phyloP scores from a whole-genome alignment of 64 coral and sea anemone genomes.

The Montipora efflorescens region DNA sequence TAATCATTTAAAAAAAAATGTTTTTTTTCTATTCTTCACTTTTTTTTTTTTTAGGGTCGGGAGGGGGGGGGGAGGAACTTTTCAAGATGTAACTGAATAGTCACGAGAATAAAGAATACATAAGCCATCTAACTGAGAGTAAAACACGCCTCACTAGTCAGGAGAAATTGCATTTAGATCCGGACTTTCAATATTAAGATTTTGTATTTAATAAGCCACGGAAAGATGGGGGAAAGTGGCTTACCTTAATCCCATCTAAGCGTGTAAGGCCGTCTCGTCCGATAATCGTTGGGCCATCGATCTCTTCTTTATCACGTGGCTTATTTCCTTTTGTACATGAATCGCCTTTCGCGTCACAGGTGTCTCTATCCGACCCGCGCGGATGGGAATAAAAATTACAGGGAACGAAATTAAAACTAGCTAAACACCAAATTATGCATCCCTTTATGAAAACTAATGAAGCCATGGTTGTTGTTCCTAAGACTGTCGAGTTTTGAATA shows the following conservation, averaged over 20 bases:
- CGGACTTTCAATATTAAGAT: no score
- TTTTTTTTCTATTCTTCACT: no score
- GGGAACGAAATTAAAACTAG: slow-evolving; percentile 6
- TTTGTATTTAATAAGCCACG: neutral
- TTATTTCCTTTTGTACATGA: neutral
- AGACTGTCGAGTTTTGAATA: slow-evolving; percentile 17
- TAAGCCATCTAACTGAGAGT: no score
- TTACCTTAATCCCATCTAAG: slow-evolving; percentile 32
- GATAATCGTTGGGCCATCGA: slow-evolving; percentile 28
- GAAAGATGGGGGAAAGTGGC: neutral
- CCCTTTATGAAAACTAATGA: neutral
- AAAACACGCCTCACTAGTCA: neutral
- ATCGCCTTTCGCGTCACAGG: neutral
- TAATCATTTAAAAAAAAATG: no score
- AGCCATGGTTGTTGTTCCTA: neutral
- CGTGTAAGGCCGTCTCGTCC: slow-evolving; percentile 13
- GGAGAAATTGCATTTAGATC: neutral
- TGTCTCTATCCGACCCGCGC: neutral
- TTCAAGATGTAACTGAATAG: no score
- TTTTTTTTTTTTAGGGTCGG: no score
- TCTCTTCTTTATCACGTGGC: neutral
- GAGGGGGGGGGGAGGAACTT: no score
- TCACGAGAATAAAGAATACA: no score
- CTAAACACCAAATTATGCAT: neutral
- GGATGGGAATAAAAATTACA: slow-evolving; percentile 6